Conservation (phyloP, 2,888 invertebrate species). For the Sphecodes monilicornis region DNA sequence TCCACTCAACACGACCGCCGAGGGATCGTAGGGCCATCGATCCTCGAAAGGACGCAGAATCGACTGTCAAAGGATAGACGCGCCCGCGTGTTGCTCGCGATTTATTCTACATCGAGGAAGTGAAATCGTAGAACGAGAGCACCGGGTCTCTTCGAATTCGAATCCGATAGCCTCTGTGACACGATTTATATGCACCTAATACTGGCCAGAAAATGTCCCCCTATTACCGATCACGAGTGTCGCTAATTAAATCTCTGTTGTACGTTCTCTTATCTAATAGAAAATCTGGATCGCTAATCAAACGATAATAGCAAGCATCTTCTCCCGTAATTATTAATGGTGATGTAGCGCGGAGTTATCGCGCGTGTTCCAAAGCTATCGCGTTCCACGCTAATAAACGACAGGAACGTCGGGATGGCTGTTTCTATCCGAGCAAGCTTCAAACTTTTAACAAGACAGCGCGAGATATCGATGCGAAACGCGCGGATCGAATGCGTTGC, state of each 20-base stretch:
- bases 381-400: constrained; percentile 1
- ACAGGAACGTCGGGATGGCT: background rate
- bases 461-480: constrained; percentile 1
- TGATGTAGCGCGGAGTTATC: background rate
- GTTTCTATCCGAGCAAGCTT: background rate
- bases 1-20: background rate
- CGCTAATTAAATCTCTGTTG: constrained; percentile 8
- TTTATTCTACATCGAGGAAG: constrained; percentile 14
- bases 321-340: constrained; percentile 17
- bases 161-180: background rate
- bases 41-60: background rate
- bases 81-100: constrained; percentile 10
- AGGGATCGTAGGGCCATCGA: background rate
- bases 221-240: background rate
- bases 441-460: constrained; percentile 16
- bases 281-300: background rate
- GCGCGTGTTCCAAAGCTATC: constrained; percentile 15
- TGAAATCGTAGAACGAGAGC: background rate
- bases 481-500: background rate
- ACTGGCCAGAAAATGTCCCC: background rate
- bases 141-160: background rate
- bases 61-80: constrained; percentile 4
- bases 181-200: background rate
- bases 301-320: constrained; percentile 12
- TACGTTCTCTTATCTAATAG: background rate